phyloP scores from a whole-genome alignment of 2,113 vertebrate genomes.

The Etheostoma spectabile region DNA sequence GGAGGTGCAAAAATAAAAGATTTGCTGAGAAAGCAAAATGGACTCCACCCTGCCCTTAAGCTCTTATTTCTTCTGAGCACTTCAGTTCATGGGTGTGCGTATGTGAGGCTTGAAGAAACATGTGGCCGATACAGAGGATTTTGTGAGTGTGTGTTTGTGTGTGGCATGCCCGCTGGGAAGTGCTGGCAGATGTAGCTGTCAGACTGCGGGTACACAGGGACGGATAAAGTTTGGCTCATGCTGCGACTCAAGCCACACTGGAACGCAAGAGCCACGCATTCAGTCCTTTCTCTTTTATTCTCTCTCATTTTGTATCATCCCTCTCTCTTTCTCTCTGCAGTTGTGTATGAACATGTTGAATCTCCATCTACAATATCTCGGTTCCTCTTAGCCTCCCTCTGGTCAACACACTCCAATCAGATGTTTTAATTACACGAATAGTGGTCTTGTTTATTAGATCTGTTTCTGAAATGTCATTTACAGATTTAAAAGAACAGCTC shows the following conservation, averaged over 20 bases:
- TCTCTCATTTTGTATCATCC: neutral
- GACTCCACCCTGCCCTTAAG: slow-evolving; percentile 67
- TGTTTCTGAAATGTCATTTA: neutral
- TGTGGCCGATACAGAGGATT: slow-evolving; percentile 33
- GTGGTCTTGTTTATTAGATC: neutral
- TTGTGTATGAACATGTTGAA: neutral
- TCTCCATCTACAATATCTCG: neutral
- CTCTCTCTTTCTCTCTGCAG: slow-evolving; percentile 4
- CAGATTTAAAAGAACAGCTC: neutral
- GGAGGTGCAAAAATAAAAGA: slow-evolving; percentile 67
- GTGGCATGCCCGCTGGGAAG: slow-evolving; percentile 56
- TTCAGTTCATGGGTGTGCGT: slow-evolving; percentile 29
- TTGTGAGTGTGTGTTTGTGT: slow-evolving; percentile 45
- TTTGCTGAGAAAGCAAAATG: slow-evolving; percentile 71
- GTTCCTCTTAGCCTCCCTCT: neutral
- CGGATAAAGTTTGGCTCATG: slow-evolving; percentile 67
- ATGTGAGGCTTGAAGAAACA: slow-evolving; percentile 40
- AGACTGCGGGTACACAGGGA: slow-evolving; percentile 63
- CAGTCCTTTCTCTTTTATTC: slow-evolving; percentile 32
- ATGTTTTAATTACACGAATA: neutral
- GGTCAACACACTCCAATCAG: neutral
- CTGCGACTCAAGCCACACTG: slow-evolving; percentile 51
- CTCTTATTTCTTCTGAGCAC: slow-evolving; percentile 62
- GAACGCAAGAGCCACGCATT: slow-evolving; percentile 65
- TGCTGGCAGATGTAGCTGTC: slow-evolving; percentile 68